phyloP scores from a whole-genome alignment of 1,140 invertebrate species.

The Euborellia annulipes region DNA sequence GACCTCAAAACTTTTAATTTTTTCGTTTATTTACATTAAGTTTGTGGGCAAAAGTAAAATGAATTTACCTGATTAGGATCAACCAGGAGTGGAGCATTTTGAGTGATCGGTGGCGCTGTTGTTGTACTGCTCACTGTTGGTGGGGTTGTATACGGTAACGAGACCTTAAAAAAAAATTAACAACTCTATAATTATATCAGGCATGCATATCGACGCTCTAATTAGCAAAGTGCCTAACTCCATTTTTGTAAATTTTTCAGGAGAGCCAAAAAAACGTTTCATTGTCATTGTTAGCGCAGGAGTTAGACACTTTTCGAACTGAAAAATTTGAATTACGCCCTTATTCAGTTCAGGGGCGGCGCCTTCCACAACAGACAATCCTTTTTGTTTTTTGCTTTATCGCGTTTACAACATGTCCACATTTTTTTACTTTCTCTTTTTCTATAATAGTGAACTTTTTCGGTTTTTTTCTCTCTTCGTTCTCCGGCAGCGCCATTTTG shows the following conservation, averaged over 20 bases:
- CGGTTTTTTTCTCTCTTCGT: no score
- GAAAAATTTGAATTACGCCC: no score
- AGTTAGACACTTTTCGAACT: background rate
- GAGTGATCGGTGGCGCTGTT: conserved; percentile 6
- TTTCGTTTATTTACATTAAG: conserved; percentile 1
- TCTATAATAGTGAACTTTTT: no score
- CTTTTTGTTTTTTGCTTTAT: no score
- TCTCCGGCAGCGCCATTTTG: no score
- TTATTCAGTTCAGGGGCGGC: no score
- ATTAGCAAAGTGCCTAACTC: background rate
- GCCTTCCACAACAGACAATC: no score
- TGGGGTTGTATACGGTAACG: conserved; percentile 13
- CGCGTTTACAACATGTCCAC: no score
- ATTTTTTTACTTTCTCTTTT: no score
- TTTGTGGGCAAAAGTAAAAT: background rate
- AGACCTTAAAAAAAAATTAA: conserved; percentile 14
- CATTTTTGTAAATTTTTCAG: background rate
- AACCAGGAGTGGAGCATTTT: background rate
- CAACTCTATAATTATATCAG: no score
- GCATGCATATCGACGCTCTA: no score
- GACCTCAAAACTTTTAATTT: background rate
- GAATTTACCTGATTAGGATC: conserved; percentile 1
- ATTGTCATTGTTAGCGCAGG: background rate
- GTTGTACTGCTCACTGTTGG: conserved; percentile 10
- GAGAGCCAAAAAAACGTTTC: background rate